Conservation (phyloP, 2,113 vertebrate genomes). For the Pterocles orientalis region DNA sequence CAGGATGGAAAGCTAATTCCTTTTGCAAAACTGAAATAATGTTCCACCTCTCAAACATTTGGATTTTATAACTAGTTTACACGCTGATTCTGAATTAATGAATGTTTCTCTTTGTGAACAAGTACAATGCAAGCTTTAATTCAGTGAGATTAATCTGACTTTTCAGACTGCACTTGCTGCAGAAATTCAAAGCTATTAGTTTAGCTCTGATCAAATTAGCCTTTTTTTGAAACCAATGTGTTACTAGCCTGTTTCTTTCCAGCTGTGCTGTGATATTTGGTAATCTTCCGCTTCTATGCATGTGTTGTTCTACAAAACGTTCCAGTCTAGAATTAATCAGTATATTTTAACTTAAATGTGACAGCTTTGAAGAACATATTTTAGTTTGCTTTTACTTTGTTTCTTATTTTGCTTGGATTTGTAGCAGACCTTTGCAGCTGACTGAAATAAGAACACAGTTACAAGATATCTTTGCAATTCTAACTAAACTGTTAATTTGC, state of each 20-base stretch:
- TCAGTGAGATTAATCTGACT: background rate
- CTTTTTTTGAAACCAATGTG: background rate
- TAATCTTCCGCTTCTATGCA: background rate
- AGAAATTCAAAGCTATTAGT: background rate
- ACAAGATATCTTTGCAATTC: background rate
- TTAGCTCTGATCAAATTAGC: background rate
- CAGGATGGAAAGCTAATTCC: background rate
- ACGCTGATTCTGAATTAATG: background rate
- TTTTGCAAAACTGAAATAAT: background rate
- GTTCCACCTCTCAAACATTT: background rate
- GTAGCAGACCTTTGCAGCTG: background rate
- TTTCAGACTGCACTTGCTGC: background rate
- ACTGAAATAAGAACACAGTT: background rate
- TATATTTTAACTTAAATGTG: background rate
- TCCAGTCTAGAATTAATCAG: background rate
- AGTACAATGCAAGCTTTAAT: background rate
- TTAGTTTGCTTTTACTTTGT: background rate
- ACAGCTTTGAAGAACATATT: background rate
- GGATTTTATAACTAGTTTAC: background rate
- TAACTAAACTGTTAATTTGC: background rate
- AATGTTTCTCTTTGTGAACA: background rate
- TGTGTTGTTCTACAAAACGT: background rate
- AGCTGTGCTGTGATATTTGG: background rate
- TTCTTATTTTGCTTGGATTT: background rate
- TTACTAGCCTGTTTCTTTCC: background rate